phyloP scores from a whole-genome alignment of 2,113 vertebrate species.

The Indicator maculatus region DNA sequence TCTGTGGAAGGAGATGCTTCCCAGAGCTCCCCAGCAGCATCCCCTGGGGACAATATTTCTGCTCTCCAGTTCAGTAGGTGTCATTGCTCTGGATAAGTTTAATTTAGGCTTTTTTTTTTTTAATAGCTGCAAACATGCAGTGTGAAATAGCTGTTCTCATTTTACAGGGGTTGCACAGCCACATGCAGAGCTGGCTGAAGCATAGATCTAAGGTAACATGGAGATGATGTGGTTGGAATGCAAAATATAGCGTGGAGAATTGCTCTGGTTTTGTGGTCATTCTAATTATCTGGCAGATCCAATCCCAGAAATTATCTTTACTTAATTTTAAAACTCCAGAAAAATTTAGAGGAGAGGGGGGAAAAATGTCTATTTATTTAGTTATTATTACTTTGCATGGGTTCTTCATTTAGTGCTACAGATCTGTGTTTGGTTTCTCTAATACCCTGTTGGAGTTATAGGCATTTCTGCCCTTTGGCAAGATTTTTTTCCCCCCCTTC shows the following conservation, averaged over 20 bases:
- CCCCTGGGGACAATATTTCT: not conserved
- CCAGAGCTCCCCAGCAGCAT: not conserved
- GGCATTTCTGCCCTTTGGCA: not conserved
- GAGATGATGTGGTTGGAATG: not conserved
- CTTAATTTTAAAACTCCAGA: not conserved
- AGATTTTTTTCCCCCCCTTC: not conserved
- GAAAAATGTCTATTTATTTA: not conserved
- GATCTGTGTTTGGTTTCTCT: rapidly evolving
- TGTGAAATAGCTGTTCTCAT: not conserved
- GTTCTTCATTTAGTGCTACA: not conserved
- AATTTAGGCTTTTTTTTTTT: not conserved
- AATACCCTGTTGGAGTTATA: not conserved
- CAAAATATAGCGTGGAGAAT: not conserved
- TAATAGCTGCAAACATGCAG: not conserved
- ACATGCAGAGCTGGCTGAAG: not conserved
- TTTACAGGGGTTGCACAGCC: not conserved
- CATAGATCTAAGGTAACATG: rapidly evolving
- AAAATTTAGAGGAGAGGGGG: not conserved
- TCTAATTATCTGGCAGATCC: not conserved
- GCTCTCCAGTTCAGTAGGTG: not conserved
- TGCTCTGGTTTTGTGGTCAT: not conserved
- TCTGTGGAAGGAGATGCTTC: not conserved
- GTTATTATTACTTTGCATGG: not conserved
- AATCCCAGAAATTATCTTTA: not conserved
- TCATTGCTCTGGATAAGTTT: not conserved